phyloP scores from a whole-genome alignment of 30 jellyfish, hydroid and myxozoan genomes.

The Cassiopea andromeda region DNA sequence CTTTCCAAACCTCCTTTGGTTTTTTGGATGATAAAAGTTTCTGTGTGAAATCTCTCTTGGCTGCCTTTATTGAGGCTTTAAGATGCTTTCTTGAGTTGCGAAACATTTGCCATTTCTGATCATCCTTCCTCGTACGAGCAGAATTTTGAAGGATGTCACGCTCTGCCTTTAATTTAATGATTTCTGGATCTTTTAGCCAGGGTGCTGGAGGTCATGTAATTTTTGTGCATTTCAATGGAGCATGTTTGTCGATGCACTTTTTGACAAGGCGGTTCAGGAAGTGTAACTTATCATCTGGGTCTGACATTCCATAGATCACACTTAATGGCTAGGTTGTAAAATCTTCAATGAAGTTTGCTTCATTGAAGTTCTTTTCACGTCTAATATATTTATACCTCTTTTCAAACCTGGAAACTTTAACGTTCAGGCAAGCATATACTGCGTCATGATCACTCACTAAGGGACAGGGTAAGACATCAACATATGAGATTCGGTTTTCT shows the following conservation, averaged over 20 bases:
- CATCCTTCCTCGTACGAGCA: slow-evolving; percentile 43
- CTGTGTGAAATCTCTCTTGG: slow-evolving; percentile 22
- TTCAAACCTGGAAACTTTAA: too few relatives aligned
- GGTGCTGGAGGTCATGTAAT: slow-evolving; percentile 81
- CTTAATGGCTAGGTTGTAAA: too few relatives aligned
- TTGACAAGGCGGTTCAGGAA: neutral
- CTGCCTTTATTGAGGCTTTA: slow-evolving; percentile 42
- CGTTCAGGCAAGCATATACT: too few relatives aligned
- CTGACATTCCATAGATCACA: too few relatives aligned
- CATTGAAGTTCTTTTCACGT: too few relatives aligned
- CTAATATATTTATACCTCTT: too few relatives aligned
- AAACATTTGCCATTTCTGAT: slow-evolving; percentile 42
- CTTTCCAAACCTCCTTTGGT: slow-evolving; percentile 71
- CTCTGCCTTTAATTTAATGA: slow-evolving; percentile 19
- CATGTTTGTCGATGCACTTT: slow-evolving; percentile 23
- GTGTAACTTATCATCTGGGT: neutral
- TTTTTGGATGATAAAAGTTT: slow-evolving; percentile 27
- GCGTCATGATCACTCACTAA: too few relatives aligned
- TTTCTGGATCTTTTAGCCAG: slow-evolving; percentile 70
- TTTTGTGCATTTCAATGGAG: slow-evolving; percentile 27
- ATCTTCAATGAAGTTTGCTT: too few relatives aligned
- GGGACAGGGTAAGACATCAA: too few relatives aligned
- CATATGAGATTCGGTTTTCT: too few relatives aligned
- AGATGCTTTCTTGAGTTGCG: slow-evolving; percentile 9
- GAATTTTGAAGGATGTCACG: slow-evolving; percentile 23